These are phyloP conservation scores for Limnephilus auricula DNA, from an alignment of 2,888 invertebrate species.

Conservation along the genomic window DNA sequence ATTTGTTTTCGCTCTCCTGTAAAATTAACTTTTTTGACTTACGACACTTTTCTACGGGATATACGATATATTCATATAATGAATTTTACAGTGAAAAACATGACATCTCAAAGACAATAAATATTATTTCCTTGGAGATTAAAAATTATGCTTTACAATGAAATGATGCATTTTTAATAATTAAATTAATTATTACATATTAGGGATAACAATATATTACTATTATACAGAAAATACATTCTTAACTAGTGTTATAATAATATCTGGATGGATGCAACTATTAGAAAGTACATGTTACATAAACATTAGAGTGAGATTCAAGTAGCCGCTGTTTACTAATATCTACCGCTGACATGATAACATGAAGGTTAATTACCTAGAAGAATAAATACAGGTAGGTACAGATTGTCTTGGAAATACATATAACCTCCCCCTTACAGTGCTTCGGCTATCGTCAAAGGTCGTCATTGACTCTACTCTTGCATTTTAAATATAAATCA, in stretches of 20 bases:
- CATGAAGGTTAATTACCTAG: neutral
- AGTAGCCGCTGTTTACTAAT: neutral
- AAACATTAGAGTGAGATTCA: neutral
- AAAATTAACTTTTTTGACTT: too few species aligned
- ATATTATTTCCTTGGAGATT: slow-evolving; percentile 12
- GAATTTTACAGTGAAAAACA: too few species aligned
- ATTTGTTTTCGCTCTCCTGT: too few species aligned
- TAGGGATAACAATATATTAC: slow-evolving; percentile 2
- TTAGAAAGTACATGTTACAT: slow-evolving; percentile 13
- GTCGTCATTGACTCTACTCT: neutral
- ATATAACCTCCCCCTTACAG: neutral
- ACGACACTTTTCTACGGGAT: too few species aligned
- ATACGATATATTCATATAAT: too few species aligned
- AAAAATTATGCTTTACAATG: neutral
- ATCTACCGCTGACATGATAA: neutral
- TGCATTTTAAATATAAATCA: too few species aligned
- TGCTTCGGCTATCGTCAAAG: neutral
- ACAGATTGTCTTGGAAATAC: neutral
- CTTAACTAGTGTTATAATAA: neutral
- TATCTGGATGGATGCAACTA: slow-evolving; percentile 29
- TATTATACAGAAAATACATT: slow-evolving; percentile 27
- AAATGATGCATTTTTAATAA: neutral
- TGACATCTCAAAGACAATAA: slow-evolving; percentile 14
- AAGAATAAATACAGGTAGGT: neutral
- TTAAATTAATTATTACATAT: neutral